A percentile compares a stretch with the other conserved stretches of the same genome.
phyloP scores from a whole-genome alignment of 1,140 invertebrate genomes.

The Diploscapter pachys region DNA sequence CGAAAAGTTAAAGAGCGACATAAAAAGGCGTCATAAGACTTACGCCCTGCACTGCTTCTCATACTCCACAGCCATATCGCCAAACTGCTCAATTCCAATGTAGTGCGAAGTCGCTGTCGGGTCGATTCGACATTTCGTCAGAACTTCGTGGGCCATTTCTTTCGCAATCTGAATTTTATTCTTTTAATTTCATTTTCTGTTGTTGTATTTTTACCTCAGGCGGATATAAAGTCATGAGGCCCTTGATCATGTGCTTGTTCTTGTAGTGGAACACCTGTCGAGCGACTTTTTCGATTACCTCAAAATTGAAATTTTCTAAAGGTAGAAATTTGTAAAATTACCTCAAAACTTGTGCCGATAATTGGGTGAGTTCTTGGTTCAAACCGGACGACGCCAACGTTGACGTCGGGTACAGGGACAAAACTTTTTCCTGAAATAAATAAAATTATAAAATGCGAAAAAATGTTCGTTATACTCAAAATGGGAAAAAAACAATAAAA shows the following conservation, averaged over 20 bases:
- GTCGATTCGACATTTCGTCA: slow-evolving; percentile 72
- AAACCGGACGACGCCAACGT: slow-evolving; percentile 88
- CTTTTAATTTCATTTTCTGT: too few relatives aligned
- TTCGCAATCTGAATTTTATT: slow-evolving; percentile 58
- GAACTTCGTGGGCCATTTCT: slow-evolving; percentile 70
- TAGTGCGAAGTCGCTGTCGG: slow-evolving; percentile 70
- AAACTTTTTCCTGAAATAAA: slow-evolving; percentile 71
- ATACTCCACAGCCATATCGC: slow-evolving; percentile 74
- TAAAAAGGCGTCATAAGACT: slow-evolving; percentile 12
- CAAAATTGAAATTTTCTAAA: slow-evolving; percentile 69
- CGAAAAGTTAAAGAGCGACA: not conserved
- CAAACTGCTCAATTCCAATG: slow-evolving; percentile 75
- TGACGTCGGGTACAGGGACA: slow-evolving; percentile 87
- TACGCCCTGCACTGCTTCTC: slow-evolving; percentile 58
- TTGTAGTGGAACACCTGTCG: slow-evolving; percentile 80
- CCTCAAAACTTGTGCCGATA: slow-evolving; percentile 62
- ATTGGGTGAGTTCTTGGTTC: slow-evolving; percentile 74
- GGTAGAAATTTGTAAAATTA: slow-evolving; percentile 16
- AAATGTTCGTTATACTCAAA: not conserved
- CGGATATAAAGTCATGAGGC: slow-evolving; percentile 71
- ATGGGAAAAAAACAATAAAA: slow-evolving; percentile 10
- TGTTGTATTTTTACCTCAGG: slow-evolving; percentile 59
- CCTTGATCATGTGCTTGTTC: slow-evolving; percentile 75
- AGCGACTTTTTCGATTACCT: slow-evolving; percentile 82
- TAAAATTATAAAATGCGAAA: slow-evolving; percentile 9